Base-by-base conservation (phyloP, 1,140 invertebrate species). In the Metaphire vulgaris region DNA sequence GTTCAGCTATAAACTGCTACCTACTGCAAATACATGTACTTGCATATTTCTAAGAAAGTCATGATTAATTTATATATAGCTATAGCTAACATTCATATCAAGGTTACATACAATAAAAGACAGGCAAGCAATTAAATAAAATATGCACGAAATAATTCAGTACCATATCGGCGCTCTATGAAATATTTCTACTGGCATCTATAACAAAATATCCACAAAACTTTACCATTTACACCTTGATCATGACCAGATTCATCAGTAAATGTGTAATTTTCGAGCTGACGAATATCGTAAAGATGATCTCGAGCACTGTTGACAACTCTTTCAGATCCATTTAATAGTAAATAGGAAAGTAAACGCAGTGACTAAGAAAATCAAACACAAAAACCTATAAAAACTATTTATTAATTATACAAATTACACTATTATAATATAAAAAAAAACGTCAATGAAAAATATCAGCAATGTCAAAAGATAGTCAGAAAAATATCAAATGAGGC, bases 241-340 rank as follows among this genome's bases (percentile, higher is more conserved):
- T 99, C 97, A 87, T 97, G 97, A 28, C 96, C 96, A 83, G 92
- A 89, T 83, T 99, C 97, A 88, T 99, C 97, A 32, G 95, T 90
- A 82, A 91, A 97, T 21, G 94, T 92, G 85, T 97, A 99, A 87
- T 95, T 97, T 88, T 99, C 97, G 68, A 99, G 87, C 15, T 92
- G 92, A 76, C 96, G 81, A 73, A 99, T 88, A 88, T 99, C 97
- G 87, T 98, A 99, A 76, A 98, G 92, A 86, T 99, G 96, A 87
- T 99, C 97, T 77, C 96, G 88, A 0, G 96, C 92, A 67, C 94
- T 97, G 14, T 96, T 97, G 0, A 99, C 95, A n/a, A 98, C 96
- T 72, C 97, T 88, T 86, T 99, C 97, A 0, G 96, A 98, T 0
- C 97, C 97, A 88, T 99, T 98, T 78, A 93, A 90, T 34, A 99